Evolutionary conservation across 2,797 vertebrate genomes (phyloP), one percentile per base, ranked within the genome.

Genomic region (Saxicola maurus): DNA sequence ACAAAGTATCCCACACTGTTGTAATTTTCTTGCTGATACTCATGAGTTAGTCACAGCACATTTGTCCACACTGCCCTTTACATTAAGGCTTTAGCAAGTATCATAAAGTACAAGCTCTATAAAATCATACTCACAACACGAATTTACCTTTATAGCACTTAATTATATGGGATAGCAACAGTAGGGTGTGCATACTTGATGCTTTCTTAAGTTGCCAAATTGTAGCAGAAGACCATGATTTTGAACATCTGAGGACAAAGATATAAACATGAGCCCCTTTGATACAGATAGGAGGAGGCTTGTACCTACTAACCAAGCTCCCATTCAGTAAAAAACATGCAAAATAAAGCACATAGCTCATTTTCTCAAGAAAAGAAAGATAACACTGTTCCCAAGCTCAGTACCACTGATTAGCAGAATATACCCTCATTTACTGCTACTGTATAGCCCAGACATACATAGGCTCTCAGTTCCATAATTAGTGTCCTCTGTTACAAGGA

Each of bases 291-390:
- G 64, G 17, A 81, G 68, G 45, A 93, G 77, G 72, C 73, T 76
- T 82, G 86, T 90, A 80, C 49, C 15, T 68, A 25, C 43, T 79
- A 76, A 94, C 64, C 23, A 57, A 94, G 75, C 37, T 94, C 13
- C 1, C 79, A 88, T 67, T 85, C 35, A 73, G 27, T 48, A 89
- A 79, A 82, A 86, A 93, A 57, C 17, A 89, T n/a, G 75, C 72
- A 95, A 92, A 95, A 94, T 64, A 86, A 91, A 92, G 84, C 85
- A 61, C 86, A 78, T 68, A 81, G 65, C 73, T 82, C 55, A 76
- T 71, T 94, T 96, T 92, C 86, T 87, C 75, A 57, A 85, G 84
- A 78, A 95, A 92, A 96, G 93, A 97, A 96, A 94, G 95, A 91
- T 91, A 91, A 95, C 65, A 90, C 94, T 96, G 95, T 96, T 95